Conservation (phyloP, 2,888 invertebrate species). For the Parochlus steinenii region DNA sequence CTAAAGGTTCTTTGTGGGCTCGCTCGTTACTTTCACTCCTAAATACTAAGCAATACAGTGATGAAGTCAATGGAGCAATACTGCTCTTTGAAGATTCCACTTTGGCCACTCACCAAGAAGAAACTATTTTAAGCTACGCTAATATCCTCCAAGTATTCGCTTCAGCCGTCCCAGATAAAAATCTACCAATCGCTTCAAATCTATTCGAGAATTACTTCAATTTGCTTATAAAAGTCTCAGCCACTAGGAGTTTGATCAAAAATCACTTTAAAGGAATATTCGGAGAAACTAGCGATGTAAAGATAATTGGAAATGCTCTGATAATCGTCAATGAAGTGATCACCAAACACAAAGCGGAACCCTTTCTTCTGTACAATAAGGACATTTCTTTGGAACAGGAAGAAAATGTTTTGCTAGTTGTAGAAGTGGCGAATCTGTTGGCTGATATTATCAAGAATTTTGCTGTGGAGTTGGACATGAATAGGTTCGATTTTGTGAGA, state of each 20-base stretch:
- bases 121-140: conserved; percentile 19
- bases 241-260: conserved; percentile 20
- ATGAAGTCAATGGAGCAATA: conserved; percentile 23
- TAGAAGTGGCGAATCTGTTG: conserved; percentile 26
- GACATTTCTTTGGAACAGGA: conserved; percentile 17
- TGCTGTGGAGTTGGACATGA: conserved; percentile 22
- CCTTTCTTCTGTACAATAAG: conserved; percentile 32
- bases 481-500: conserved; percentile 59
- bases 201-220: conserved; percentile 11
- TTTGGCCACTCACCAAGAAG: conserved; percentile 18
- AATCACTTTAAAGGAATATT: conserved; percentile 22
- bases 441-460: conserved; percentile 21
- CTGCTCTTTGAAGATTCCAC: conserved; percentile 23
- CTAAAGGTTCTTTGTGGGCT: conserved; percentile 18
- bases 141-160: conserved; percentile 21
- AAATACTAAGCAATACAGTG: conserved; percentile 19
- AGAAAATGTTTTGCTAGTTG: conserved; percentile 10
- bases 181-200: conserved; percentile 17
- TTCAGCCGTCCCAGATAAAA: neutral
- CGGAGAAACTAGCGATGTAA: conserved; percentile 23
- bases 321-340: conserved; percentile 26
- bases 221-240: conserved; percentile 11
- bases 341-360: conserved; percentile 24
- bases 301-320: conserved; percentile 20
- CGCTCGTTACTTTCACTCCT: conserved; percentile 20